Conservation (phyloP, 2,888 invertebrate genomes). For the Acanthosepion pharaonis region DNA sequence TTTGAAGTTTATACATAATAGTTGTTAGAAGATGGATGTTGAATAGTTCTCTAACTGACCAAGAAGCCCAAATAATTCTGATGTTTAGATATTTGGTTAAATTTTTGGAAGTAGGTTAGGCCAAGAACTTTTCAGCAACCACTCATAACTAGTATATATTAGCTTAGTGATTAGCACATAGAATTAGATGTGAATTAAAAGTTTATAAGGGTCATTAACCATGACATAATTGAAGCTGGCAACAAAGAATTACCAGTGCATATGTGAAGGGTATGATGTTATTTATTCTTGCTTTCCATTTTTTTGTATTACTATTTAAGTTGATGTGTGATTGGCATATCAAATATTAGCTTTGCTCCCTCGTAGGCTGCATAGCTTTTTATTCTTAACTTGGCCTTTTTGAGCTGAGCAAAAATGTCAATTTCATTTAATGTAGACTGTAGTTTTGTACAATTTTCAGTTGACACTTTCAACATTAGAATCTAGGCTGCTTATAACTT, state of each 20-base stretch:
- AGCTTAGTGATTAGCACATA: no score
- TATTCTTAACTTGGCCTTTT: not conserved
- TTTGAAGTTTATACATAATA: no score
- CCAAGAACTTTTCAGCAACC: no score
- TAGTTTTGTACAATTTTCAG: not conserved
- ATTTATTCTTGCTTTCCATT: not conserved
- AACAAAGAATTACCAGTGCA: not conserved
- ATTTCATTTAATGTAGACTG: not conserved
- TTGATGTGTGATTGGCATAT: not conserved
- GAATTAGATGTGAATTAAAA: no score
- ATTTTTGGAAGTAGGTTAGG: no score
- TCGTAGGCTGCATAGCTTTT: not conserved
- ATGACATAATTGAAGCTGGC: not conserved
- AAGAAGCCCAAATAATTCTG: no score
- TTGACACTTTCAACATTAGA: not conserved
- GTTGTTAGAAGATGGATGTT: no score
- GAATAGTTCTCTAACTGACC: no score
- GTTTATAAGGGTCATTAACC: not conserved
- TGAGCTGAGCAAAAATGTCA: not conserved
- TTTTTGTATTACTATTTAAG: not conserved
- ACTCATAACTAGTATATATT: no score
- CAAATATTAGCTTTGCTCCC: not conserved
- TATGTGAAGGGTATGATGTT: not conserved
- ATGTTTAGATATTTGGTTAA: no score
- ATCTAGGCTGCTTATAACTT: conserved; percentile 15